These are phyloP conservation scores for Myripristis murdjan DNA, from an alignment of 2,797 vertebrate genomes.

Conservation along the genomic window DNA sequence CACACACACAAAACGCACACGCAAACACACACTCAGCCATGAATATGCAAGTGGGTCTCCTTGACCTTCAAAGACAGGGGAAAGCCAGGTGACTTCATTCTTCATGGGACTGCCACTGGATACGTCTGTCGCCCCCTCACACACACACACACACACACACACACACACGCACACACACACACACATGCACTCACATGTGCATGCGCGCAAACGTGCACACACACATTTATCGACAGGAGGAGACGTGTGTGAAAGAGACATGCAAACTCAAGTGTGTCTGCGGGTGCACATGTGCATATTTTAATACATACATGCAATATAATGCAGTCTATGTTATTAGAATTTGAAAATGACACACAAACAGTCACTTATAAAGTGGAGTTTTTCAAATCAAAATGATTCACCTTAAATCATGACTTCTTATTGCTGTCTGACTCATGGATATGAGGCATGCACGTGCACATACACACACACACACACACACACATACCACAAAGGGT, in stretches of 20 bases:
- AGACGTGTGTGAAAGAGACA: constrained; percentile 41
- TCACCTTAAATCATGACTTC: too few relatives aligned
- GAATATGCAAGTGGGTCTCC: constrained; percentile 99
- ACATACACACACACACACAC: too few relatives aligned
- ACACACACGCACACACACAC: constrained; percentile 25
- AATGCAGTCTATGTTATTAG: constrained; percentile 1
- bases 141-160: constrained; percentile 38
- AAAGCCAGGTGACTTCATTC: constrained; percentile 92
- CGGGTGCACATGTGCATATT: constrained; percentile 37
- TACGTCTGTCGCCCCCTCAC: constrained; percentile 64
- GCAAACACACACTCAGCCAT: constrained; percentile 80
- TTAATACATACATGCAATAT: constrained; percentile 19
- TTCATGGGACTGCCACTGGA: constrained; percentile 82
- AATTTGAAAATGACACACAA: constrained; percentile 5
- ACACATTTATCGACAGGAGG: constrained; percentile 61
- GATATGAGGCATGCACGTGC: too few relatives aligned
- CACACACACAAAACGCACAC: constrained; percentile 20
- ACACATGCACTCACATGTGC: too few relatives aligned
- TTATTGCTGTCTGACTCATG: too few relatives aligned
- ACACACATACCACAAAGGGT: too few relatives aligned
- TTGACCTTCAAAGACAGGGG: constrained; percentile 96
- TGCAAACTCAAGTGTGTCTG: constrained; percentile 55
- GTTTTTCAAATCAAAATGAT: too few relatives aligned
- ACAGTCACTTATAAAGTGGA: too few relatives aligned
- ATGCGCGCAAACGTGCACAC: constrained; percentile 21